phyloP scores from a whole-genome alignment of 2,797 vertebrate species.

The Morus bassanus region DNA sequence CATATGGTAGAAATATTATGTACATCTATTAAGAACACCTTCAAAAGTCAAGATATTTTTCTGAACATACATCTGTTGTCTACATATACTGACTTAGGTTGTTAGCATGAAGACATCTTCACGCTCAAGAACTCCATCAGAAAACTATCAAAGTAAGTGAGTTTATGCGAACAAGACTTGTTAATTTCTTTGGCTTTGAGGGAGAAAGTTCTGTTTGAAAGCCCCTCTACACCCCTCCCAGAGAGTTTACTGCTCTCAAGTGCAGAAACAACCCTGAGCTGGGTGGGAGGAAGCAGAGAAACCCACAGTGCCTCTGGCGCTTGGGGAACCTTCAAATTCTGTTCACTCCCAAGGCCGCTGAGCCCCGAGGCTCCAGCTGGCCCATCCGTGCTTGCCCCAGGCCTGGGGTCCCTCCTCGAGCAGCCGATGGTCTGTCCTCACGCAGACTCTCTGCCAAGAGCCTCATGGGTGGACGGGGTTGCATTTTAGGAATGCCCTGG shows the following conservation, averaged over 20 bases:
- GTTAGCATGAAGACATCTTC: background rate
- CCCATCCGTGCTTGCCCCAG: background rate
- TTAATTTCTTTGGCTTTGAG: background rate
- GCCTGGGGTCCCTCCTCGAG: background rate
- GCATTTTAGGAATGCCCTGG: background rate
- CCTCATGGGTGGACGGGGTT: accelerated
- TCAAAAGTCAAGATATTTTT: background rate
- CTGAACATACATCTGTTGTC: background rate
- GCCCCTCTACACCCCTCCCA: background rate
- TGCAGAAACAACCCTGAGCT: background rate
- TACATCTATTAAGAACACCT: background rate
- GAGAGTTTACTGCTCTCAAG: background rate
- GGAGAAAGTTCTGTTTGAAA: background rate
- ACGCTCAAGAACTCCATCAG: background rate
- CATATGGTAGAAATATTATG: background rate
- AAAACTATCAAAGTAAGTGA: background rate
- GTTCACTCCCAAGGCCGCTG: background rate
- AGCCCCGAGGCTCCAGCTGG: background rate
- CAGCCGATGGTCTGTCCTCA: background rate
- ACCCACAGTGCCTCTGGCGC: background rate
- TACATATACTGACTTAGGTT: background rate
- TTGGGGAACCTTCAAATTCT: background rate
- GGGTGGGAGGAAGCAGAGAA: background rate
- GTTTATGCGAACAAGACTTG: background rate
- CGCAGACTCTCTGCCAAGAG: accelerated